phyloP scores from a whole-genome alignment of 2,113 vertebrate genomes.

The Hippocampus guttulatus region DNA sequence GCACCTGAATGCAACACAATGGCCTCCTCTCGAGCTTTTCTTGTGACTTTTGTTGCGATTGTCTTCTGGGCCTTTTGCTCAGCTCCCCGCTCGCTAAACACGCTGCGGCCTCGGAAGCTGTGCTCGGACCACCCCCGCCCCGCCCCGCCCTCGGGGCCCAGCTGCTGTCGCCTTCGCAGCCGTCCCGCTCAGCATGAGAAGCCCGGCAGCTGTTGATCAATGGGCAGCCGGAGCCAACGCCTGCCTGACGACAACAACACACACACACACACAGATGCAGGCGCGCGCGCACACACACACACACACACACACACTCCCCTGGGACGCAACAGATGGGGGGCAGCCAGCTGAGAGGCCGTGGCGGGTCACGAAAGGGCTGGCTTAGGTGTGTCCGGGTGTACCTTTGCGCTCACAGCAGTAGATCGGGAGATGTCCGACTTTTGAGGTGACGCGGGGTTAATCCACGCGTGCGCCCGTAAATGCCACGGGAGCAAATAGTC shows the following conservation, averaged over 20 bases:
- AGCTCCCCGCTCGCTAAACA: slow-evolving; percentile 18
- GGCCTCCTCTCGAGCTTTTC: slow-evolving; percentile 4
- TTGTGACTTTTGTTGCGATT: slow-evolving; percentile 15
- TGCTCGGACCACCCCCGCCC: slow-evolving; percentile 1
- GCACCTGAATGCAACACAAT: neutral
- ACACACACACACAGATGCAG: slow-evolving; percentile 36
- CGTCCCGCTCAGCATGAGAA: slow-evolving; percentile 71
- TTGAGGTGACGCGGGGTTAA: neutral
- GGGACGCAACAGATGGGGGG: slow-evolving; percentile 68
- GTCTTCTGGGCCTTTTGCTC: slow-evolving; percentile 4
- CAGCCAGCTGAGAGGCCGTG: slow-evolving; percentile 63
- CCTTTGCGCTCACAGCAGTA: neutral
- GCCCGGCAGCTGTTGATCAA: slow-evolving; percentile 75
- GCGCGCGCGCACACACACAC: slow-evolving; percentile 32
- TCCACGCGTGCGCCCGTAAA: neutral
- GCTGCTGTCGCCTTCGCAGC: slow-evolving; percentile 64
- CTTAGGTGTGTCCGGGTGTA: slow-evolving; percentile 50
- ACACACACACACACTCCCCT: slow-evolving; percentile 50
- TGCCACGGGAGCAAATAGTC: neutral
- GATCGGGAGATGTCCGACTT: neutral
- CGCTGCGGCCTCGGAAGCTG: slow-evolving; percentile 20
- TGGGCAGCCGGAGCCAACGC: slow-evolving; percentile 69
- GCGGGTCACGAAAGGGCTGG: slow-evolving; percentile 38
- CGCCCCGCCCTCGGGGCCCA: slow-evolving; percentile 47
- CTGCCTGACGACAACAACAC: slow-evolving; percentile 23